phyloP scores from a whole-genome alignment of 2,888 invertebrate species.

The Trypoxylon attenuatum region DNA sequence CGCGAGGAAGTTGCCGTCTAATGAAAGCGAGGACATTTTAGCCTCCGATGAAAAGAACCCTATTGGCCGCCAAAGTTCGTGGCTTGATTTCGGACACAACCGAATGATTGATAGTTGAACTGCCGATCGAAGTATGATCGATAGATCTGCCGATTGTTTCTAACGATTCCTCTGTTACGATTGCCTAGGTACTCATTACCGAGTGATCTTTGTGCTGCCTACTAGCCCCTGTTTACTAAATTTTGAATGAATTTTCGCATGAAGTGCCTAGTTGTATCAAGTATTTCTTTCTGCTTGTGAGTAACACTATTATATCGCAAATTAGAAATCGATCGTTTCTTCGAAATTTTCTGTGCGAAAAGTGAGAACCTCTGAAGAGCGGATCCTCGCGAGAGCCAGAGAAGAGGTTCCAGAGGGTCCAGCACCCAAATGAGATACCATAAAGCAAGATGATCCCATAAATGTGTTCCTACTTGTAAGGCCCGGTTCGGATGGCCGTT shows the following conservation, averaged over 20 bases:
- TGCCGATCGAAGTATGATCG: slow-evolving; percentile 49
- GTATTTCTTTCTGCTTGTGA: too few relatives aligned
- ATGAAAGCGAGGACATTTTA: slow-evolving; percentile 28
- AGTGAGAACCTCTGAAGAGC: slow-evolving; percentile 5
- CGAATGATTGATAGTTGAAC: slow-evolving; percentile 52
- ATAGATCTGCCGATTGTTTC: slow-evolving; percentile 57
- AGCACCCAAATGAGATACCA: slow-evolving; percentile 50
- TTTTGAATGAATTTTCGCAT: too few relatives aligned
- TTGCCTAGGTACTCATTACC: slow-evolving; percentile 27
- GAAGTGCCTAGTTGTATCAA: too few relatives aligned
- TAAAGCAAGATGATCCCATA: slow-evolving; percentile 61
- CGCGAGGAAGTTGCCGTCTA: slow-evolving; percentile 25
- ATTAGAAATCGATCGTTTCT: too few relatives aligned
- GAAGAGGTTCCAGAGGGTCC: not conserved
- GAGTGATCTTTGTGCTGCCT: not conserved
- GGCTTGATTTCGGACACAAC: slow-evolving; percentile 20
- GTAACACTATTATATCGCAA: too few relatives aligned
- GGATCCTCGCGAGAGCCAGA: not conserved
- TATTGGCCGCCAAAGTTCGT: slow-evolving; percentile 5
- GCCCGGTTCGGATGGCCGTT: slow-evolving; percentile 35
- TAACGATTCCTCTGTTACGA: slow-evolving; percentile 48
- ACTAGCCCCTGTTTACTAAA: too few relatives aligned
- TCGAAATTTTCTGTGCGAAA: too few relatives aligned
- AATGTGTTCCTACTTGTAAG: slow-evolving; percentile 57
- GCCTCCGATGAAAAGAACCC: not conserved